Evolutionary conservation across 2,888 invertebrate species (phyloP), one percentile per base, ranked within the genome.

Genomic region (Boloria euphrosyne): DNA sequence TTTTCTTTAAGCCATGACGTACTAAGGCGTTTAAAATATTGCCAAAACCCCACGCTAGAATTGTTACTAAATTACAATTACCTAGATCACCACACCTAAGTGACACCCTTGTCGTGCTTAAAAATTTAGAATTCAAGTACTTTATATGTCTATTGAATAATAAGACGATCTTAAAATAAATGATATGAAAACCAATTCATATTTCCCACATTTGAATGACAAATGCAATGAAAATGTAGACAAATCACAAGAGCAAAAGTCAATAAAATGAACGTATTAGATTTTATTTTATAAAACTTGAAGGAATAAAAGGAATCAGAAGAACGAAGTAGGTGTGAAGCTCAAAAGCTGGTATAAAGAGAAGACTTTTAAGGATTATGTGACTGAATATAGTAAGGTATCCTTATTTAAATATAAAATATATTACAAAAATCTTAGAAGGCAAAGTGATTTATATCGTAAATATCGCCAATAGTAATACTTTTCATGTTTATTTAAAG

Each of bases 401-500:
- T 44, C 43, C 14, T 57, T 44, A 22, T 44, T 57, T 57, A 47
- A 44, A 47, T 16, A 55, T 38, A 38, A 31, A 6, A 31, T 31
- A 31, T 31, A 31, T 31, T 31, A 31, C 6, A 31, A 38, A 38
- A 38, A 38, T 38, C 31, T 38, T 38, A 38, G 31, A 38, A 10
- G 10, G 31, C 31, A 0, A 38, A 38, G 7, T 38, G 10, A 10
- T 38, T 10, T 38, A 38, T 31, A 38, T 31, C 31, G 6, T 27
- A 38, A 55, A 63, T 44, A 63, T 55, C 43, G n/a, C 16, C 38
- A 54, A 62, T 49, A 14, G 18, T 22, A n/a, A 50, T 63, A 63
- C 50, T 51, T 63, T 58, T 47, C 47, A 60, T 52, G 54, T 52
- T 63, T 62, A 59, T 57, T 60, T 62, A 44, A 65, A 67, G 52